Base-by-base conservation (phyloP, 2,113 vertebrate genomes). In the Neopipo cinnamomea region DNA sequence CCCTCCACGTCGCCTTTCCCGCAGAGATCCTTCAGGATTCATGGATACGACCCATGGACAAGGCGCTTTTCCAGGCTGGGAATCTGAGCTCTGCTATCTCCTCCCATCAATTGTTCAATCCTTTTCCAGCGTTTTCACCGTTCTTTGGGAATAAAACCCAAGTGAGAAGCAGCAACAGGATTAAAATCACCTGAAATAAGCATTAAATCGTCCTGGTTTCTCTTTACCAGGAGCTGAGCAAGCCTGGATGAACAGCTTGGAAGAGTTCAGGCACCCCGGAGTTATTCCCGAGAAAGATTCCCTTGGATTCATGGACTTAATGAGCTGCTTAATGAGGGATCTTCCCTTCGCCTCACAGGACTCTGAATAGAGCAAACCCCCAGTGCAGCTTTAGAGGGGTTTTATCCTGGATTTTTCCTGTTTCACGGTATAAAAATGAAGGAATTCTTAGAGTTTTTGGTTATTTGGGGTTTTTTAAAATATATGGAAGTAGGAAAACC, bases 221-320 rank as follows among this genome's bases (percentile, higher is more conserved):
- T 33, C 12, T 55, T 30, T 22, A 1, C 14, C 0, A 3, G 15
- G 15, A 31, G 4, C 47, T 0, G 13, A 61, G 27, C 1, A 2
- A 37, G 24, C 27, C 30, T 0, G 4, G 28, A 21, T 31, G 6
- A n/a, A 18, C 14, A 28, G 8, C 27, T 31, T 2, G 2, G 62
- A 42, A 42, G 58, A 46, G 16, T 49, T 91, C 21, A 5, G 11
- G 42, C 55, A 9, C 33, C 16, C 17, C 1, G 5, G 37, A 71
- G 49, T n/a, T 30, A 22, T 30, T 50, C 28, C 20, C 0, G 4
- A 35, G 30, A 14, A 47, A 12, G 39, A 22, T 37, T 59, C 53
- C 0, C 0, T 46, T 83, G 53, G 73, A 20, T 63, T 70, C 0
- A 0, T 37, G 52, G 33, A 4, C 7, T 49, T 30, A 23, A 16